Conservation (phyloP, 2,113 vertebrate species). For the Diphyllodes magnificus region DNA sequence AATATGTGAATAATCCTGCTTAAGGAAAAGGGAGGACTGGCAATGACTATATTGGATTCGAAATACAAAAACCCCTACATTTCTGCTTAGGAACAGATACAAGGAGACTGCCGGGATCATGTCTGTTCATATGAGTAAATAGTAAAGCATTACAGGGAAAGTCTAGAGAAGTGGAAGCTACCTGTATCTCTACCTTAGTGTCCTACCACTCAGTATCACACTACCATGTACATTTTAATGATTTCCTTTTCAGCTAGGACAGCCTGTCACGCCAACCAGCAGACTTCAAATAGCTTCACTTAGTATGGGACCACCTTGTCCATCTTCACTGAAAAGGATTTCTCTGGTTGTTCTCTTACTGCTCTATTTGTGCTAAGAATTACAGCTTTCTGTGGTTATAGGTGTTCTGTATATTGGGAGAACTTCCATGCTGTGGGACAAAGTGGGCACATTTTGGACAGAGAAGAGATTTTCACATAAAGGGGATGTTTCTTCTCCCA, state of each 20-base stretch:
- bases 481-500: neutral
- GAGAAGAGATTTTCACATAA: neutral
- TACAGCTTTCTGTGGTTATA: neutral
- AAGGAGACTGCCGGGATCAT: neutral
- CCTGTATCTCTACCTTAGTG: neutral
- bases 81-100: neutral
- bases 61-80: neutral
- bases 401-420: neutral
- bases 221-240: neutral
- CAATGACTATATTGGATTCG: neutral
- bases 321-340: neutral
- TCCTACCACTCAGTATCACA: neutral
- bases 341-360: neutral
- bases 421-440: neutral
- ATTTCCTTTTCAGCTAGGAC: neutral
- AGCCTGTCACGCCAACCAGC: neutral
- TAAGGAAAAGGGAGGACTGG: neutral
- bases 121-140: neutral
- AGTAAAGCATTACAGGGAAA: neutral
- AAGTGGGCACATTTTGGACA: neutral
- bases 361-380: neutral
- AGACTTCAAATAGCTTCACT: neutral
- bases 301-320: neutral
- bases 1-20: neutral
- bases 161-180: neutral